Conservation (phyloP, 2,888 invertebrate genomes). For the Fabriciana adippe region DNA sequence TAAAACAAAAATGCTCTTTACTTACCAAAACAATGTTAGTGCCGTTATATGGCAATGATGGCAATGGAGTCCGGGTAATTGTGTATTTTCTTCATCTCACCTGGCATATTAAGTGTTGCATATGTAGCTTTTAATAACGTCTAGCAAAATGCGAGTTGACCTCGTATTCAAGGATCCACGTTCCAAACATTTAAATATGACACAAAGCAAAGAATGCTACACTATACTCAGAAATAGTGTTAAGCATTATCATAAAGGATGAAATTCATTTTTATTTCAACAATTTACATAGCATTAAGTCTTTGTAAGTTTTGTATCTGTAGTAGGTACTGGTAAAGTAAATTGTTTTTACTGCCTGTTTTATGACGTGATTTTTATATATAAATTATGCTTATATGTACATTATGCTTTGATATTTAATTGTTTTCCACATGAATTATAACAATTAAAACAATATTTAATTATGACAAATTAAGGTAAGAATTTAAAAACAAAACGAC, state of each 20-base stretch:
- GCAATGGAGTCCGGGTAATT: conserved; percentile 6
- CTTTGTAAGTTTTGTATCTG: conserved; percentile 8
- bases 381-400: neutral
- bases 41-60: conserved; percentile 3
- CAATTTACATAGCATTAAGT: conserved; percentile 1
- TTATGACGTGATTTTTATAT: neutral
- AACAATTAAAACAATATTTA: too few relatives aligned
- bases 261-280: conserved; percentile 12
- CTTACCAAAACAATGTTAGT: conserved; percentile 2
- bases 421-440: too few relatives aligned
- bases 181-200: conserved; percentile 23
- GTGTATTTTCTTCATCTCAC: conserved; percentile 4
- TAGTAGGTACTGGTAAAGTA: neutral
- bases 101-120: conserved; percentile 15
- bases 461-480: too few relatives aligned
- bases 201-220: conserved; percentile 15
- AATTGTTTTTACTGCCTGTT: neutral
- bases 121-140: neutral
- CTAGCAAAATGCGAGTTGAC: conserved; percentile 17
- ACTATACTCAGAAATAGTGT: conserved; percentile 8
- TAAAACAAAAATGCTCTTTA: neutral
- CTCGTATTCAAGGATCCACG: conserved; percentile 19
- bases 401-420: too few relatives aligned
- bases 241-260: conserved; percentile 15
- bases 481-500: too few relatives aligned